phyloP scores from a whole-genome alignment of 2,888 invertebrate species.

The Euproctis similis region DNA sequence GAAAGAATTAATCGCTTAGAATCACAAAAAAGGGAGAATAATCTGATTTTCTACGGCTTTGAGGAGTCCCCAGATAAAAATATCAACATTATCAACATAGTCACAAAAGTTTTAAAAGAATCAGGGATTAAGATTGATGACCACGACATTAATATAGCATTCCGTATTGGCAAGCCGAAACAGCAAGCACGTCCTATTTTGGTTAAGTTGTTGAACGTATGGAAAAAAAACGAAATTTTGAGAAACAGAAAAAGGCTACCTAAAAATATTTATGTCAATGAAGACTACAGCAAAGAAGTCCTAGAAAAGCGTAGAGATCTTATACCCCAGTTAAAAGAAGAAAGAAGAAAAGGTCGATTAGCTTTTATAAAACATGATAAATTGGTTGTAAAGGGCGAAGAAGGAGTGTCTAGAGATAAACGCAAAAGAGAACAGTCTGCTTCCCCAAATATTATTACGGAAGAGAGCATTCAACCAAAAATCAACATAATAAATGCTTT shows the following conservation, averaged over 20 bases:
- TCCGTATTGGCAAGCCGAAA: background rate
- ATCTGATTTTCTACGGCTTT: constrained; percentile 2
- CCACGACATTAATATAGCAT: constrained; percentile 1
- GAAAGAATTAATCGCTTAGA: constrained; percentile 5
- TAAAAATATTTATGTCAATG: constrained; percentile 5
- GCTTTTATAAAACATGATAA: constrained; percentile 4
- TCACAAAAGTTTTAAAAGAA: constrained; percentile 1
- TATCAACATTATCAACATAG: background rate
- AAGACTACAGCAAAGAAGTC: constrained; percentile 9
- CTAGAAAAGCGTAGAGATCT: constrained; percentile 8
- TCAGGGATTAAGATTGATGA: background rate
- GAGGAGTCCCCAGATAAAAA: background rate
- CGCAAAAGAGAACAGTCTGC: constrained; percentile 1
- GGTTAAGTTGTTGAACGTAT: background rate
- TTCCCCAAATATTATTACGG: constrained; percentile 1
- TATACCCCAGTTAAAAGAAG: constrained; percentile 11
- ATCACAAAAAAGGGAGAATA: constrained; percentile 1
- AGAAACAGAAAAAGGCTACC: constrained; percentile 14
- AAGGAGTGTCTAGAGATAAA: background rate
- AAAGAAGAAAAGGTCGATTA: constrained; percentile 5
- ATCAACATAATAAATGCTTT: constrained; percentile 9
- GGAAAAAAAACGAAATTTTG: no score
- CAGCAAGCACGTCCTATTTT: background rate
- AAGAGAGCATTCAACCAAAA: constrained; percentile 2
- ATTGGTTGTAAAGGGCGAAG: constrained; percentile 2